phyloP scores from a whole-genome alignment of 2,797 vertebrate species.

The Enteromius thamalakanensis region DNA sequence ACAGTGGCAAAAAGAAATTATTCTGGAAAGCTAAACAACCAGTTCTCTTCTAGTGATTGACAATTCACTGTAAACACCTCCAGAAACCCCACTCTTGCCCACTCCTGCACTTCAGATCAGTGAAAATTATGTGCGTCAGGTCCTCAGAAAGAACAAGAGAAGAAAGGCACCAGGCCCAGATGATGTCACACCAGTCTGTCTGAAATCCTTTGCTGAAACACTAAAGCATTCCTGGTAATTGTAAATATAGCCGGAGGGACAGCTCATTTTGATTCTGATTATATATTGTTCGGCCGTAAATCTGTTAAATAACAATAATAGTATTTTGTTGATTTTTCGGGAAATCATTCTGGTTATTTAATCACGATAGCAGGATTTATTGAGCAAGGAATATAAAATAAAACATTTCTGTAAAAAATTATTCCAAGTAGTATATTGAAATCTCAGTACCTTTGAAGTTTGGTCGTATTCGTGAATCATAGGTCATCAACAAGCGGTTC shows the following conservation, averaged over 20 bases:
- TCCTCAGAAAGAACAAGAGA: no score
- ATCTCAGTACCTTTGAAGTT: slow-evolving; percentile 91
- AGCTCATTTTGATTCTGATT: background rate
- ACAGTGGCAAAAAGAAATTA: no score
- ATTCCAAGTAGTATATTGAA: background rate
- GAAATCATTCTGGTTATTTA: background rate
- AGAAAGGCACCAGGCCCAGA: no score
- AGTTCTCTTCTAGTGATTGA: no score
- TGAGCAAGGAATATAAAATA: background rate
- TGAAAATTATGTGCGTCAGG: no score
- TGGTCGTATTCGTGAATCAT: slow-evolving; percentile 93
- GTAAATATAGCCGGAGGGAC: background rate
- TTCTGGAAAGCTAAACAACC: no score
- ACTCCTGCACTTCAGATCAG: no score
- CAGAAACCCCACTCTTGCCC: no score
- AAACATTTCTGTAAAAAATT: background rate
- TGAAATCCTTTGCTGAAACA: background rate
- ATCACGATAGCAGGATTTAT: background rate
- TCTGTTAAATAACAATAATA: background rate
- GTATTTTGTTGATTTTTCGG: background rate
- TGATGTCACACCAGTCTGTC: no score
- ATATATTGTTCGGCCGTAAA: background rate
- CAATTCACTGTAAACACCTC: no score
- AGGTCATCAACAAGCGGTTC: slow-evolving; percentile 90
- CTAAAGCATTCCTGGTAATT: background rate